Evolutionary conservation across 2,888 invertebrate species (phyloP).

Genomic region (Anagyrus pseudococci): DNA sequence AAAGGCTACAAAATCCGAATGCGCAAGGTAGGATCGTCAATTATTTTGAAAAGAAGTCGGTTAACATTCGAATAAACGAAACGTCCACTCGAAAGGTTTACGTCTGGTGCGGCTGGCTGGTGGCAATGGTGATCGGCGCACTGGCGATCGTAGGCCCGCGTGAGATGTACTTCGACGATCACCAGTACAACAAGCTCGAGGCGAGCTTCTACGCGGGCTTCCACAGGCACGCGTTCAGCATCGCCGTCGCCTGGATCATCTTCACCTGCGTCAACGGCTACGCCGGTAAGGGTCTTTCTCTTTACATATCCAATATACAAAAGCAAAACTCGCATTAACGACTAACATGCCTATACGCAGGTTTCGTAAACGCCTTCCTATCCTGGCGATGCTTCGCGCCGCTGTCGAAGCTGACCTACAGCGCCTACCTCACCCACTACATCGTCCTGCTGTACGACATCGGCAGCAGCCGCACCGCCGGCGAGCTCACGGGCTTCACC

Average conservation of each 20-base stretch:
- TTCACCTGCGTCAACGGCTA: conserved; percentile 72
- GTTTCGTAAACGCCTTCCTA: conserved; percentile 48
- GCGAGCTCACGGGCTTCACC: conserved; percentile 42
- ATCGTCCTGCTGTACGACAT: conserved; percentile 49
- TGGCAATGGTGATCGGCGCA: conserved; percentile 41
- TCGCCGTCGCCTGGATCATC: conserved; percentile 55
- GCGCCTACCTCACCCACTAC: conserved; percentile 57
- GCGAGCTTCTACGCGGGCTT: conserved; percentile 56
- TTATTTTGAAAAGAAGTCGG: background rate
- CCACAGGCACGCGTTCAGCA: conserved; percentile 52
- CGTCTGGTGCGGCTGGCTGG: conserved; percentile 48
- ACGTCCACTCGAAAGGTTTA: conserved; percentile 39
- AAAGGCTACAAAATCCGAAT: conserved; percentile 41
- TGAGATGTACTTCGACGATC: conserved; percentile 48
- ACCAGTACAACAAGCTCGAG: conserved; percentile 48
- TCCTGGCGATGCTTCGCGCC: conserved; percentile 55
- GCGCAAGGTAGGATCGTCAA: conserved; percentile 25
- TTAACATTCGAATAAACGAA: background rate
- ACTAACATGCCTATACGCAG: conserved; percentile 46
- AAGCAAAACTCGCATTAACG: too few relatives aligned
- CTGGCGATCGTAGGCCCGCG: conserved; percentile 48
- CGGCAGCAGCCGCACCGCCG: conserved; percentile 48
- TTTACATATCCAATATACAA: too few relatives aligned
- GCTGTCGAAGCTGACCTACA: conserved; percentile 54
- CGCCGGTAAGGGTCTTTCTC: conserved; percentile 67